Evolutionary conservation across 1,140 invertebrate genomes (phyloP).

Genomic region (Drosophila azteca): DNA sequence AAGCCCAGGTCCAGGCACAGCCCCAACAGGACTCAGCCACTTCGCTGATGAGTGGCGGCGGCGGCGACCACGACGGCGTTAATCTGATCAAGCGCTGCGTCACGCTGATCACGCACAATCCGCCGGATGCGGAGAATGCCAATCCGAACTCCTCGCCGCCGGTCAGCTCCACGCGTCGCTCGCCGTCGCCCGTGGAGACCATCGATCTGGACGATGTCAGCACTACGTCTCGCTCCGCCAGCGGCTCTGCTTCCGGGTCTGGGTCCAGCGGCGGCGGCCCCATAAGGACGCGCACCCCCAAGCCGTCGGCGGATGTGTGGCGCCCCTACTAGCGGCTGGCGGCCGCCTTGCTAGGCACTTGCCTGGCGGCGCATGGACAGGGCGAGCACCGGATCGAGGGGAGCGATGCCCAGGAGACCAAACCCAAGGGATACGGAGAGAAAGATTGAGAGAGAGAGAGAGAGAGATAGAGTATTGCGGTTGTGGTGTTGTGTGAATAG

Average conservation of each 20-base stretch:
- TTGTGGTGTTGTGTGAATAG: conserved; percentile 43
- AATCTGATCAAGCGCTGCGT: conserved; percentile 79
- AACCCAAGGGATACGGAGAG: neutral
- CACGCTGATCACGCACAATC: conserved; percentile 78
- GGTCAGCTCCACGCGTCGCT: conserved; percentile 75
- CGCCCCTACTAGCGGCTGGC: conserved; percentile 83
- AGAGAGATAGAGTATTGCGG: neutral
- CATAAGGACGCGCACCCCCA: conserved; percentile 77
- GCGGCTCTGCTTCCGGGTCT: conserved; percentile 39
- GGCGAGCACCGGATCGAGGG: neutral
- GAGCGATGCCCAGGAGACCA: neutral
- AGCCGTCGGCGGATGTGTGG: conserved; percentile 80
- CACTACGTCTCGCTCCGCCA: conserved; percentile 73
- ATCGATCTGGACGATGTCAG: conserved; percentile 81
- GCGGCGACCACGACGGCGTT: conserved; percentile 50
- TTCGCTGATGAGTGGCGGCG: conserved; percentile 1
- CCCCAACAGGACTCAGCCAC: conserved; percentile 2
- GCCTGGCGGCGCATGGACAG: conserved; percentile 55
- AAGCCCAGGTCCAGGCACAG: neutral
- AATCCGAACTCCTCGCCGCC: conserved; percentile 81
- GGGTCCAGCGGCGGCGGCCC: conserved; percentile 56
- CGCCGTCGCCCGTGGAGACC: conserved; percentile 77
- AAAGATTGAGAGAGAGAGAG: neutral
- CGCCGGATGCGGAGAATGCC: conserved; percentile 73
- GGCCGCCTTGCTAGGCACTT: conserved; percentile 75